Evolutionary conservation across 2,113 vertebrate genomes (phyloP), one percentile per base, ranked within the genome.

Genomic region (Chaetura pelagica): DNA sequence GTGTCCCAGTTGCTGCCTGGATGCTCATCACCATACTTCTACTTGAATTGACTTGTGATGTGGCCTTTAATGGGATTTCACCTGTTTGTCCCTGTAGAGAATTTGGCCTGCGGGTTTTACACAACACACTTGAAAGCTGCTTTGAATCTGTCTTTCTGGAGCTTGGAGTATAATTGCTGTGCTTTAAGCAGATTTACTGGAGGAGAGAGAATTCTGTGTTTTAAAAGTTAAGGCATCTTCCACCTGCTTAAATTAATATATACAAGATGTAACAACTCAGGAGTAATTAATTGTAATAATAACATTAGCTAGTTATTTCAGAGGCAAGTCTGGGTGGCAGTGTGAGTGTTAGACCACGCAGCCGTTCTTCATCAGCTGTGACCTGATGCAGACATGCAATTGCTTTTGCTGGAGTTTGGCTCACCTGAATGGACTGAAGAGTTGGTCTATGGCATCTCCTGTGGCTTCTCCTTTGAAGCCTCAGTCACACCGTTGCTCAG

Each of bases 231-330:
- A 91, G 24, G 29, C 55, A 74, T 64, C 23, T 17, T 93, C 30
- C n/a, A 57, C 35, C 59, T 84, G 63, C n/a, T 96, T 86, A 75
- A 90, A 84, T 91, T 88, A 93, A 96, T 88, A 90, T 55, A 46
- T 21, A 67, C 19, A 67, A 91, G 49, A 66, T 48, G 38, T 84
- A 46, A 73, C 63, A 94, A 89, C 76, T 84, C 30, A 13, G 30
- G 40, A 95, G 29, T 35, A 93, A 93, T 95, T 94, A 78, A 86
- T 96, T 93, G 71, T 40, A 95, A 71, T 90, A 89, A 58, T 84
- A 83, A 62, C 42, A 55, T 55, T 84, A 82, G 5, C 57, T 84
- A 61, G 38, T 84, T 71, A 54, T 81, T 96, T 93, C 77, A 78
- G 76, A 84, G 35, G 49, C 68, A 72, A 17, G 67, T 46, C 44